Conservation (phyloP, 1,140 invertebrate species). For the Ips nitidus region DNA sequence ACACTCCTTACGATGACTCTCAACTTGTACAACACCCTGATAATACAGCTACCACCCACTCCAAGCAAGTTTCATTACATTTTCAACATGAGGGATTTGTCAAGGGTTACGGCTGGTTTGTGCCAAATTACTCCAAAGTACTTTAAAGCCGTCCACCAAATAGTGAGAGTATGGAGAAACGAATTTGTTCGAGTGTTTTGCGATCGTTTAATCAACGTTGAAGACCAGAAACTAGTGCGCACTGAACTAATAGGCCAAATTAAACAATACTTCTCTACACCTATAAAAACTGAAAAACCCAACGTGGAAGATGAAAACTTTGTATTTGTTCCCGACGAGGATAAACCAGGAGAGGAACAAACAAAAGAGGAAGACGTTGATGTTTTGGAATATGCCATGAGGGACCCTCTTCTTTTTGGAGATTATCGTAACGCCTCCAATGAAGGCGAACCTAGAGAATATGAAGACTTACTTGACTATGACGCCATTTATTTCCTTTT, state of each 20-base stretch:
- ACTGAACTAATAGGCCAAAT: slow-evolving; percentile 57
- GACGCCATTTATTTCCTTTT: slow-evolving; percentile 82
- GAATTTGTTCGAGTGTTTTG: slow-evolving; percentile 84
- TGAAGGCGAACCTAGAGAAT: slow-evolving; percentile 74
- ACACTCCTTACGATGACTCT: slow-evolving; percentile 77
- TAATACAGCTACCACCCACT: slow-evolving; percentile 80
- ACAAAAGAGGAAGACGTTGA: slow-evolving; percentile 54
- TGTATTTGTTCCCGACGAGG: slow-evolving; percentile 38
- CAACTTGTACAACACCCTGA: slow-evolving; percentile 77
- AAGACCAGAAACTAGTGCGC: slow-evolving; percentile 58
- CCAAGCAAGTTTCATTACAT: slow-evolving; percentile 94
- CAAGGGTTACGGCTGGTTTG: slow-evolving; percentile 77
- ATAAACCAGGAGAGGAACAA: slow-evolving; percentile 47
- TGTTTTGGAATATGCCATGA: slow-evolving; percentile 67
- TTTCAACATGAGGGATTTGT: slow-evolving; percentile 89
- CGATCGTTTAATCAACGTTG: slow-evolving; percentile 77
- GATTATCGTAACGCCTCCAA: slow-evolving; percentile 78
- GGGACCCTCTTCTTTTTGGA: slow-evolving; percentile 83
- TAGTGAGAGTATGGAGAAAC: slow-evolving; percentile 86
- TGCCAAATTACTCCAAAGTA: slow-evolving; percentile 69
- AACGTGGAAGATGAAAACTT: slow-evolving; percentile 36
- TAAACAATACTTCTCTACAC: slow-evolving; percentile 53
- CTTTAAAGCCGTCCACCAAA: slow-evolving; percentile 67
- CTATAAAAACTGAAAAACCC: slow-evolving; percentile 22
- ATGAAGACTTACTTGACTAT: slow-evolving; percentile 89